phyloP scores from a whole-genome alignment of 2,888 invertebrate genomes.

The Venustoraphidia nigricollis region DNA sequence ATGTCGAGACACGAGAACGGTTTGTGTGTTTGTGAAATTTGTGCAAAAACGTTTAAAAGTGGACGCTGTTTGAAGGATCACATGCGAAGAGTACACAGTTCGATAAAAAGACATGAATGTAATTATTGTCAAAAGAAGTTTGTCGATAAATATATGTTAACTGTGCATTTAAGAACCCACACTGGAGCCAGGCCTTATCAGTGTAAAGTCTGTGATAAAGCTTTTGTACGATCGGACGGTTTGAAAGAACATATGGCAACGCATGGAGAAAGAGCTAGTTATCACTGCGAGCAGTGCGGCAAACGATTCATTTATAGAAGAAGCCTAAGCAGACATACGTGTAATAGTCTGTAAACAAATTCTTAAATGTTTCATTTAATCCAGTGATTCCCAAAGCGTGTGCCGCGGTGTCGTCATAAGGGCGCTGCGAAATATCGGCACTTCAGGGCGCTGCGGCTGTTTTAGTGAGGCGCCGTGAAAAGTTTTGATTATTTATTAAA shows the following conservation, averaged over 20 bases:
- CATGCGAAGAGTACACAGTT: conserved; percentile 17
- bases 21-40: conserved; percentile 19
- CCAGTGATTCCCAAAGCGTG: too few species aligned
- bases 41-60: conserved; percentile 21
- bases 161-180: conserved; percentile 18
- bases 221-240: conserved; percentile 20
- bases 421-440: too few species aligned
- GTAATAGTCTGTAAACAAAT: conserved; percentile 7
- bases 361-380: too few species aligned
- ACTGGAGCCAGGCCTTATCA: conserved; percentile 20
- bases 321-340: conserved; percentile 18
- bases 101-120: conserved; percentile 19
- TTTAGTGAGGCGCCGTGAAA: too few species aligned
- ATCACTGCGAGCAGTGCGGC: conserved; percentile 17
- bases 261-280: conserved; percentile 16
- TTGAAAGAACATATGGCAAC: conserved; percentile 19
- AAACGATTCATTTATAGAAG: conserved; percentile 19
- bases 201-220: conserved; percentile 18
- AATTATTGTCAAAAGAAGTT: conserved; percentile 19
- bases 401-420: too few species aligned
- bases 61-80: conserved; percentile 20
- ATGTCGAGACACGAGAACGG: conserved; percentile 20
- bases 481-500: too few species aligned
- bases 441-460: too few species aligned
- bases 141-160: conserved; percentile 20